A percentile compares a stretch with the other conserved stretches of the same genome.
Evolutionary conservation across 1,140 invertebrate species (phyloP).

Genomic region (Drosophila trapezifrons): DNA sequence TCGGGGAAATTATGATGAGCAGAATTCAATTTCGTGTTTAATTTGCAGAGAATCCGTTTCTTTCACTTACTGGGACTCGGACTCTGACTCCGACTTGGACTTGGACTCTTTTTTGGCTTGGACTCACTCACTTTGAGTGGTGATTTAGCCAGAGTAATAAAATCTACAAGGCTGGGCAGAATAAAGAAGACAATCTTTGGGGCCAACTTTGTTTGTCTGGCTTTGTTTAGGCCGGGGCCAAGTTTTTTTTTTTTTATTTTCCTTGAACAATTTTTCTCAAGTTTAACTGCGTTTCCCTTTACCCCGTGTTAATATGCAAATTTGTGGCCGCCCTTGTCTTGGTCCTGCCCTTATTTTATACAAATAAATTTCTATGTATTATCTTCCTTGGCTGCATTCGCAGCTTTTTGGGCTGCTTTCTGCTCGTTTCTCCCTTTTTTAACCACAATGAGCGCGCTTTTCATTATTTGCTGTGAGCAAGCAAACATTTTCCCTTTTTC

Average conservation of each 20-base stretch:
- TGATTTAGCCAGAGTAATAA: constrained; percentile 25
- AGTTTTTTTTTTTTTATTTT: constrained; percentile 38
- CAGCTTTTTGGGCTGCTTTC: constrained; percentile 28
- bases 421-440: constrained; percentile 9
- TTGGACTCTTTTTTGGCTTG: not conserved
- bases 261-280: constrained; percentile 32
- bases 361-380: constrained; percentile 76
- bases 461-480: constrained; percentile 63
- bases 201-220: constrained; percentile 47
- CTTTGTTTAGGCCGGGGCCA: constrained; percentile 63
- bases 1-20: constrained; percentile 82
- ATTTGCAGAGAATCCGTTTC: constrained; percentile 77
- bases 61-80: constrained; percentile 25
- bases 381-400: constrained; percentile 67
- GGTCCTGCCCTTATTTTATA: constrained; percentile 37
- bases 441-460: constrained; percentile 52
- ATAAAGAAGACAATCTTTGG: constrained; percentile 13
- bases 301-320: constrained; percentile 55
- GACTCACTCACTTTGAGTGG: constrained; percentile 35
- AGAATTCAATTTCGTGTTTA: constrained; percentile 82
- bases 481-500: constrained; percentile 36
- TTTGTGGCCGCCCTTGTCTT: constrained; percentile 51
- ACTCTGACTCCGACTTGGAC: not conserved
- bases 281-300: constrained; percentile 1
- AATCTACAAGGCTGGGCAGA: constrained; percentile 11